Percentiles rank a stretch among this genome's conserved stretches.
Conservation (phyloP, 2,888 invertebrate genomes). For the Muschampia staudingeri region DNA sequence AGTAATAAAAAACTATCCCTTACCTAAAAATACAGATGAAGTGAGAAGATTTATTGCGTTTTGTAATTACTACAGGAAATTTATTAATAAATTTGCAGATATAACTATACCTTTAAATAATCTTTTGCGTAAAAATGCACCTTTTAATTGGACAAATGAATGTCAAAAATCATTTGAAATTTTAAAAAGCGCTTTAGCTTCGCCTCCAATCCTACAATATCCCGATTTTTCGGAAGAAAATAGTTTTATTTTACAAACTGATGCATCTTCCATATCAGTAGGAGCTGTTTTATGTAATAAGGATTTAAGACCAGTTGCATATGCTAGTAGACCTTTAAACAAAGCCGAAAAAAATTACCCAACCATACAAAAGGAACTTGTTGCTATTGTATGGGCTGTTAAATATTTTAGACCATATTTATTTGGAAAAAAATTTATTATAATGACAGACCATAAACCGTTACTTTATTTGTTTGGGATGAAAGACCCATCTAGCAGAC, state of each 20-base stretch:
- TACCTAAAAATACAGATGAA: constrained; percentile 46
- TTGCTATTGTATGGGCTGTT: constrained; percentile 51
- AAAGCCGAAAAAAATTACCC: constrained; percentile 35
- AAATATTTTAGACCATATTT: constrained; percentile 59
- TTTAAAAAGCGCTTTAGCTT: constrained; percentile 53
- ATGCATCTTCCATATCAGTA: constrained; percentile 56
- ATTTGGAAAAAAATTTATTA: constrained; percentile 13
- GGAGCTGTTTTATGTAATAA: constrained; percentile 53
- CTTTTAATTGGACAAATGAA: constrained; percentile 56
- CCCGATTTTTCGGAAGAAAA: constrained; percentile 59
- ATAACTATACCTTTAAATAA: constrained; percentile 60
- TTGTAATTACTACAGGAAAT: no score
- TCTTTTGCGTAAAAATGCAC: constrained; percentile 54
- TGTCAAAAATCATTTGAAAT: constrained; percentile 59
- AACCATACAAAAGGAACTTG: constrained; percentile 46
- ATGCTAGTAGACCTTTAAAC: constrained; percentile 45
- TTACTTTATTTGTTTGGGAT: constrained; percentile 12
- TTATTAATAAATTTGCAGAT: constrained; percentile 42
- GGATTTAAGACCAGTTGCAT: constrained; percentile 43
- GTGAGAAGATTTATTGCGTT: constrained; percentile 46
- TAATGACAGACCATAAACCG: constrained; percentile 21
- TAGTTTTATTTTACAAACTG: constrained; percentile 61
- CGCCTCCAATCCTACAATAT: constrained; percentile 59
- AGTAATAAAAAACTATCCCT: constrained; percentile 58
- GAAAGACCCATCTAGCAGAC: background rate